A percentile compares a stretch with the other conserved stretches of the same genome.
Evolutionary conservation across 2,797 vertebrate species (phyloP).

Genomic region (Sebastes elongatus): DNA sequence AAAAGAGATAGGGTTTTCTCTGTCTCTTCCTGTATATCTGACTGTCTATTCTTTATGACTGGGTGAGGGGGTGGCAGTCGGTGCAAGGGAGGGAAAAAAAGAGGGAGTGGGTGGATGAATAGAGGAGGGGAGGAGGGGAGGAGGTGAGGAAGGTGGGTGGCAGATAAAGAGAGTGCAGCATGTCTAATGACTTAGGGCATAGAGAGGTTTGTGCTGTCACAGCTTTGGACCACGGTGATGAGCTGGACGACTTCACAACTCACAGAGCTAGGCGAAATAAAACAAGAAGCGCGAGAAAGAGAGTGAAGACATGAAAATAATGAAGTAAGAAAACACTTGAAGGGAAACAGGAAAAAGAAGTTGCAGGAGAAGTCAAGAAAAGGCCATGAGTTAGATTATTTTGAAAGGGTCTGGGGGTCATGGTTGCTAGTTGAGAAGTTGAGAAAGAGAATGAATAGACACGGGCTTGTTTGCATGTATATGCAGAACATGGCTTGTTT

Average conservation of each 20-base stretch:
- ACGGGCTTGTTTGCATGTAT: constrained; percentile 59
- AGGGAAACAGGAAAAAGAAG: not conserved
- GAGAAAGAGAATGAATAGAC: constrained; percentile 30
- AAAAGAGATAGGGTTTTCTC: constrained; percentile 80
- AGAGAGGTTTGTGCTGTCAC: constrained; percentile 17
- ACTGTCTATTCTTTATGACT: constrained; percentile 78
- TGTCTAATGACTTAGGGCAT: constrained; percentile 50
- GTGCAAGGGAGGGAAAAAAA: constrained; percentile 16
- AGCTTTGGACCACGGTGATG: constrained; percentile 14
- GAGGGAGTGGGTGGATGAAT: constrained; percentile 46
- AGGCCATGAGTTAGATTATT: constrained; percentile 27
- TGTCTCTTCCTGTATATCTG: constrained; percentile 79
- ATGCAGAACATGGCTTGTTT: constrained; percentile 66
- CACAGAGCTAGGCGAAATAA: not conserved
- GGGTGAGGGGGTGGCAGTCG: constrained; percentile 60
- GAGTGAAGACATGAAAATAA: constrained; percentile 12
- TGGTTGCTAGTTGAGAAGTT: constrained; percentile 15
- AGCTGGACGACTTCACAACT: constrained; percentile 14
- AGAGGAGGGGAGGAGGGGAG: constrained; percentile 26
- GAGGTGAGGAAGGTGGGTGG: constrained; percentile 49
- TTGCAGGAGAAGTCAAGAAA: constrained; percentile 23
- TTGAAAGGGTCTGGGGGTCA: constrained; percentile 58
- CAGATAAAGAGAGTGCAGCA: constrained; percentile 38
- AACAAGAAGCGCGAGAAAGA: not conserved
- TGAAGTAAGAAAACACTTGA: not conserved